phyloP scores from a whole-genome alignment of 2,113 vertebrate genomes.

The Brachypodius melanocephalos region DNA sequence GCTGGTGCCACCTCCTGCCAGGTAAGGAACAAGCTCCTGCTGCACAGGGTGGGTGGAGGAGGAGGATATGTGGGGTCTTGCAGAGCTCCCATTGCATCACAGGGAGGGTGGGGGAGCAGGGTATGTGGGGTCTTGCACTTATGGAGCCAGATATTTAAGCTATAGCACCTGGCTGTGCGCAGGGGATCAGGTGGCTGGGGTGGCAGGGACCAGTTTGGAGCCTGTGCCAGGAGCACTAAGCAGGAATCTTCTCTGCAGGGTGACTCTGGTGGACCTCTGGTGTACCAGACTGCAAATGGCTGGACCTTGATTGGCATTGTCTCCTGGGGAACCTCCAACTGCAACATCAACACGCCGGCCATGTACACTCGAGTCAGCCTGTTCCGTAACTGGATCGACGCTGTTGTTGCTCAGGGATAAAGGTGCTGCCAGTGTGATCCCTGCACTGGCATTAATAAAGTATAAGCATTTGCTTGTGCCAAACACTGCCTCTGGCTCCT shows the following conservation, averaged over 20 bases:
- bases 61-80: accelerated
- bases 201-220: neutral
- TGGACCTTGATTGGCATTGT: slow-evolving; percentile 32
- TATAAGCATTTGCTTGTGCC: neutral
- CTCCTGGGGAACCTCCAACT: slow-evolving; percentile 27
- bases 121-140: neutral
- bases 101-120: neutral
- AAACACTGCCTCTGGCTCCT: neutral
- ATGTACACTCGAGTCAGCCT: slow-evolving; percentile 2
- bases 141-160: neutral
- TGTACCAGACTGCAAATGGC: neutral
- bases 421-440: neutral
- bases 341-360: neutral
- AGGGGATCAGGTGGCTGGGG: neutral
- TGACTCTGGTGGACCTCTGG: slow-evolving; percentile 45
- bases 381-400: slow-evolving; percentile 12
- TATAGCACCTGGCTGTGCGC: accelerated
- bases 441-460: neutral
- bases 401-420: neutral
- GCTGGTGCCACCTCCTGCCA: slow-evolving; percentile 14
- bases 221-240: neutral
- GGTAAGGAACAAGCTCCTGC: neutral
- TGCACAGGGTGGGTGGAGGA: neutral
- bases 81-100: neutral
- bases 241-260: neutral